Evolutionary conservation across 2,888 invertebrate genomes (phyloP), one percentile per base, ranked within the genome.

Genomic region (Chloroclysta siterata): DNA sequence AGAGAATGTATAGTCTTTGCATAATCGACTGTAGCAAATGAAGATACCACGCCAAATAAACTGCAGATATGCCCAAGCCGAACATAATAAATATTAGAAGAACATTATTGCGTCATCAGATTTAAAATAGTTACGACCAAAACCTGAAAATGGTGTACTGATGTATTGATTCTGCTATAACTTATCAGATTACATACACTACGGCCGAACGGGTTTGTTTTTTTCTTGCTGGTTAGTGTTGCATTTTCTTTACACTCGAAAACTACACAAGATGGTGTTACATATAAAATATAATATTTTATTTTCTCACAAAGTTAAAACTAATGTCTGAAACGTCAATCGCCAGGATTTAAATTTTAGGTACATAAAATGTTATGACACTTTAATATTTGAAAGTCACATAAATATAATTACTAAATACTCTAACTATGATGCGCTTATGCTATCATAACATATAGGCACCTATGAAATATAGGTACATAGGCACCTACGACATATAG

Each of bases 11-110:
- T 53, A 11, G 50, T 41, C 17, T 63, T 66, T 69, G 63, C 69
- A 69, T 65, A 69, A 69, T 57, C 55, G 48, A 51, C 39, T 65
- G 60, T 64, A 14, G 61, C 42, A 29, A 58, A 65, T 60, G 39
- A 28, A 53, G 44, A 57, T 44, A 44, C 46, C 44, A 53, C 50
- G 42, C 53, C 33, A 41, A 57, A 58, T 41, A 57, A 52, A 53
- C 14, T 13, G 13, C 29, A 11, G 29, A 13, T 50, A 50, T 51
- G 52, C 48, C 6, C 42, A 29, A 36, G 22, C 15, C 14, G n/a
- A 50, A 28, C 13, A 6, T 28, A 29, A 51, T 10, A 54, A 55
- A 51, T 29, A 46, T 44, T 28, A n/a, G 22, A 36, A 41, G 42
- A 36, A 50, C 55, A 10, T 52, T 41, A 53, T 48, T 63, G 39